Evolutionary conservation across 2,797 vertebrate genomes (phyloP).

Genomic region (Halcyon chelicuti): DNA sequence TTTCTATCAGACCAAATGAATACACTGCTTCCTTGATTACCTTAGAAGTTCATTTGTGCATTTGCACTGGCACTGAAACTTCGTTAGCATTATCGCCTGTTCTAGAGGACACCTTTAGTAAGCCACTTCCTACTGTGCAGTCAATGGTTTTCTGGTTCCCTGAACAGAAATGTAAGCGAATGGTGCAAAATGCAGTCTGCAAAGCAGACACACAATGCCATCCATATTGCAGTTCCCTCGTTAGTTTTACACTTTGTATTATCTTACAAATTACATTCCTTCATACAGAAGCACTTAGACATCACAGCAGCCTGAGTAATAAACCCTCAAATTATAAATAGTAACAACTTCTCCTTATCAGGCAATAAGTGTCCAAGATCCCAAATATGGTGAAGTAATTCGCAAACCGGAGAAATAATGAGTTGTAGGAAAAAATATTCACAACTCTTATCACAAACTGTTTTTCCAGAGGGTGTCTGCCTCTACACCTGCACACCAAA

Average conservation of each 20-base stretch:
- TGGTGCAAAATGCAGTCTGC: background rate
- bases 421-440: background rate
- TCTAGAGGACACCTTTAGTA: background rate
- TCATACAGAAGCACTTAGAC: background rate
- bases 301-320: background rate
- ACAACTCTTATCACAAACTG: background rate
- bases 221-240: background rate
- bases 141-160: background rate
- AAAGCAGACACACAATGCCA: background rate
- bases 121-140: background rate
- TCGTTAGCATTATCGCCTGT: background rate
- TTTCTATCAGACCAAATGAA: background rate
- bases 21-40: background rate
- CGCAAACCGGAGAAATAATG: background rate
- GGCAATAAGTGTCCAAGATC: background rate
- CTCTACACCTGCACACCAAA: background rate
- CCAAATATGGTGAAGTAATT: constrained; percentile 29
- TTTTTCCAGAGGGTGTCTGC: background rate
- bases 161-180: background rate
- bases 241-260: background rate
- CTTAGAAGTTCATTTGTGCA: background rate
- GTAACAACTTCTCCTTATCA: constrained; percentile 6
- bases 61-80: background rate
- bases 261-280: background rate
- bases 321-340: constrained; percentile 16